Evolutionary conservation across 2,888 invertebrate species (phyloP).

Genomic region (Leptarthrus brevirostris): DNA sequence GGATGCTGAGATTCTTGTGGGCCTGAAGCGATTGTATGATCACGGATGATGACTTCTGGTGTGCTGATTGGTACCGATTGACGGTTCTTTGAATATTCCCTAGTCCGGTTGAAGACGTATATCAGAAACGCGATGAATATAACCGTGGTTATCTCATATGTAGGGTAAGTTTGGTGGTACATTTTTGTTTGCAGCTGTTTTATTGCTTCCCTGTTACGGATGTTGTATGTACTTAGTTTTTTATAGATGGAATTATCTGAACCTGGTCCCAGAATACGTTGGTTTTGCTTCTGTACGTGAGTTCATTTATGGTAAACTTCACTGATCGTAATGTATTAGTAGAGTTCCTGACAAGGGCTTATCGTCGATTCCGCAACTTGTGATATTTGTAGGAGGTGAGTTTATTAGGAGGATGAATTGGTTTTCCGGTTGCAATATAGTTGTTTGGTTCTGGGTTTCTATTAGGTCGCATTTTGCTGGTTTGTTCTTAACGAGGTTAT

Average conservation of each 20-base stretch:
- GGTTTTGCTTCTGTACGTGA: neutral
- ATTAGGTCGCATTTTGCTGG: neutral
- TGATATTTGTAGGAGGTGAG: neutral
- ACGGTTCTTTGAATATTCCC: too few relatives aligned
- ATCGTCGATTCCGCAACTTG: neutral
- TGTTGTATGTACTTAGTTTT: neutral
- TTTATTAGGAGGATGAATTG: constrained; percentile 2
- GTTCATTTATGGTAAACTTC: neutral
- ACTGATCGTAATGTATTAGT: constrained; percentile 1
- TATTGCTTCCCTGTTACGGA: neutral
- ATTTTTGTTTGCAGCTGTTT: neutral
- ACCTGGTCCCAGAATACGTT: constrained; percentile 1
- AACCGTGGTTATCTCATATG: neutral
- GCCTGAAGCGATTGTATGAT: neutral
- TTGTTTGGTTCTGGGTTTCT: neutral
- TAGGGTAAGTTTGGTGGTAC: neutral
- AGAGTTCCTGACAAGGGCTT: neutral
- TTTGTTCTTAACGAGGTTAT: neutral
- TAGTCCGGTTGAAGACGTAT: neutral
- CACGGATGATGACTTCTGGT: too few relatives aligned
- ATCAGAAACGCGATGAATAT: neutral
- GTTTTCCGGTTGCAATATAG: neutral
- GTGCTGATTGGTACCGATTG: too few relatives aligned
- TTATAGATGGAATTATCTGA: constrained; percentile 8
- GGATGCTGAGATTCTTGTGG: neutral